Evolutionary conservation across 2,888 invertebrate species (phyloP), one percentile per base, ranked within the genome.

Genomic region (Ligdia adustata): DNA sequence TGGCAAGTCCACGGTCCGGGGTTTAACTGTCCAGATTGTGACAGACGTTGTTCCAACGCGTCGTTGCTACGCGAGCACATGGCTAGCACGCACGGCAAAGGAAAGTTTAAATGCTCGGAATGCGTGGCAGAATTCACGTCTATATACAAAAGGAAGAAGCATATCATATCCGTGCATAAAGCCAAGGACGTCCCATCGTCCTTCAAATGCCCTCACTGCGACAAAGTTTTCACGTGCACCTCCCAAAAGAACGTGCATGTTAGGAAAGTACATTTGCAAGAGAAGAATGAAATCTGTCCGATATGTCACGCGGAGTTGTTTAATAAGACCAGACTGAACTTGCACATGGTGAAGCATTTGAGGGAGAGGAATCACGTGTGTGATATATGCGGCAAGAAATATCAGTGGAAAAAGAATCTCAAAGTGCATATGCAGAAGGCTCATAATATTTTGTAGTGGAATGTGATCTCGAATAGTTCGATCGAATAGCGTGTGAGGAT

Each of bases 341-440:
- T 71, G 2, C 91, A 91, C 49, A 81, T 82, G 68, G 80, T 79
- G n/a, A 81, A 80, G 18, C 91, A 91, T 64, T 73, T 78, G 6
- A 83, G 82, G 4, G 88, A 89, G 2, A 78, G 82, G 3, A 79
- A 80, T 6, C 90, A 89, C 51, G 82, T 90, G 35, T 92, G 92
- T 50, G 89, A 92, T 34, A 70, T 90, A 1, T 92, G 92, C 54
- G 87, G 89, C 0, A 90, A 88, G 42, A 86, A 86, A 57, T 88
- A 91, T 47, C 50, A 51, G 6, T 52, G 52, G 56, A 90, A 90
- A 54, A 92, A 91, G 43, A 91, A 92, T 57, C 70, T 92, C 28
- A 85, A 83, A 14, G 83, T 83, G 0, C 92, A 92, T 56, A 79
- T 90, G 57, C 37, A 46, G 7, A 50, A 50, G 6, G 42, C 32